A percentile compares a stretch with the other conserved stretches of the same genome.
Evolutionary conservation across 2,797 vertebrate species (phyloP).

Genomic region (Enoplosus armatus): DNA sequence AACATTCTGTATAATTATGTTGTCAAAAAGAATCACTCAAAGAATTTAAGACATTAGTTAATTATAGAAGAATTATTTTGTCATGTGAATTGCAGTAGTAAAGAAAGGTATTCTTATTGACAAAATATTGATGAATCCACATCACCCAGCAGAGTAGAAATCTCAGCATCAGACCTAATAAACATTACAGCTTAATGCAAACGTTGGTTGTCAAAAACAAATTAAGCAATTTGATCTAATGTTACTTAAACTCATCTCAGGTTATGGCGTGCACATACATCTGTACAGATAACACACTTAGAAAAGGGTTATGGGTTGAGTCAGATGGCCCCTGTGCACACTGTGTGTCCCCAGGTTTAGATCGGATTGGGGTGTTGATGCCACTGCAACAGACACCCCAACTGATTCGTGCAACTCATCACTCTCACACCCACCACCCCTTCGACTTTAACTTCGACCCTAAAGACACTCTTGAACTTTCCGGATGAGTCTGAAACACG

Average conservation of each 20-base stretch:
- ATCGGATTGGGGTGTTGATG: slow-evolving; percentile 52
- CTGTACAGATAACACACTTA: fast-evolving
- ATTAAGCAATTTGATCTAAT: background rate
- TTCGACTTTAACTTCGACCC: fast-evolving
- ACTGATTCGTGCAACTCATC: slow-evolving; percentile 81
- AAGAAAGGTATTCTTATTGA: too few relatives aligned
- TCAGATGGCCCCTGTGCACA: slow-evolving; percentile 93
- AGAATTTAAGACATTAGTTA: background rate
- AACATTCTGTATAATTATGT: background rate
- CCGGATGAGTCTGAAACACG: background rate
- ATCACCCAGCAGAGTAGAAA: too few relatives aligned
- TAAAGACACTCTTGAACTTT: too few relatives aligned
- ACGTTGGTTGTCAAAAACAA: background rate
- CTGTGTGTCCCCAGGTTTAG: slow-evolving; percentile 85
- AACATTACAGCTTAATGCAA: background rate
- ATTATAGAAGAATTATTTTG: background rate
- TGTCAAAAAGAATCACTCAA: background rate
- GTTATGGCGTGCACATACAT: background rate
- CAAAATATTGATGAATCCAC: background rate
- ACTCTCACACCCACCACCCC: slow-evolving; percentile 56
- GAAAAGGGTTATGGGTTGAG: slow-evolving; percentile 23
- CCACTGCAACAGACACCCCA: slow-evolving; percentile 71
- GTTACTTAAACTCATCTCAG: background rate
- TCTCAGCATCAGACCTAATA: background rate
- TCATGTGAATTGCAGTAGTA: too few relatives aligned